These are phyloP conservation scores for Polyommatus icarus DNA, from an alignment of 2,888 invertebrate species.

Conservation along the genomic window DNA sequence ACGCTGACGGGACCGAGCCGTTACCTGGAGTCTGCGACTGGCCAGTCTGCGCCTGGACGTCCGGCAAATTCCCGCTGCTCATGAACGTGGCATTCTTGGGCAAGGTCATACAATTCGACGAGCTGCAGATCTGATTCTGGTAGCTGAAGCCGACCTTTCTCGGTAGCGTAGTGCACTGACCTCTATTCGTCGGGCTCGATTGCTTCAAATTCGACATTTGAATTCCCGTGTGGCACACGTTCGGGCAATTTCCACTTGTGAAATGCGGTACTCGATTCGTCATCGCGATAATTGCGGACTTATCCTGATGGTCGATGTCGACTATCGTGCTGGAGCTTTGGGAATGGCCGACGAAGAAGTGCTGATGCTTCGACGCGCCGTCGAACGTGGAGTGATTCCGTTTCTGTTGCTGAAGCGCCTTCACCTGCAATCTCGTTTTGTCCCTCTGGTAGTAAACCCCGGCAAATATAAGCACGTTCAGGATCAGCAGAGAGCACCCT, in stretches of 20 bases:
- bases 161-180: conserved; percentile 73
- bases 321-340: conserved; percentile 92
- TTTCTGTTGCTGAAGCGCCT: conserved; percentile 85
- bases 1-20: conserved; percentile 65
- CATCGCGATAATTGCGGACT: conserved; percentile 76
- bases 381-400: conserved; percentile 79
- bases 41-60: conserved; percentile 75
- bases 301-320: conserved; percentile 89
- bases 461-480: conserved; percentile 91
- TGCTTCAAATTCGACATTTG: conserved; percentile 77
- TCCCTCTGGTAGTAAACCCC: conserved; percentile 91
- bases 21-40: conserved; percentile 69
- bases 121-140: conserved; percentile 71
- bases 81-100: conserved; percentile 81
- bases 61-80: conserved; percentile 71
- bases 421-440: conserved; percentile 89
- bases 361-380: conserved; percentile 86
- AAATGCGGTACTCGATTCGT: conserved; percentile 75
- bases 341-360: conserved; percentile 88
- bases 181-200: conserved; percentile 67
- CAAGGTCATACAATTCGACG: conserved; percentile 80
- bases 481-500: conserved; percentile 88
- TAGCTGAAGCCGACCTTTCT: conserved; percentile 75
- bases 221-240: conserved; percentile 81
- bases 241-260: conserved; percentile 72